Evolutionary conservation across 2,888 invertebrate species (phyloP), one percentile per base, ranked within the genome.

Genomic region (Adelognathus sp.): DNA sequence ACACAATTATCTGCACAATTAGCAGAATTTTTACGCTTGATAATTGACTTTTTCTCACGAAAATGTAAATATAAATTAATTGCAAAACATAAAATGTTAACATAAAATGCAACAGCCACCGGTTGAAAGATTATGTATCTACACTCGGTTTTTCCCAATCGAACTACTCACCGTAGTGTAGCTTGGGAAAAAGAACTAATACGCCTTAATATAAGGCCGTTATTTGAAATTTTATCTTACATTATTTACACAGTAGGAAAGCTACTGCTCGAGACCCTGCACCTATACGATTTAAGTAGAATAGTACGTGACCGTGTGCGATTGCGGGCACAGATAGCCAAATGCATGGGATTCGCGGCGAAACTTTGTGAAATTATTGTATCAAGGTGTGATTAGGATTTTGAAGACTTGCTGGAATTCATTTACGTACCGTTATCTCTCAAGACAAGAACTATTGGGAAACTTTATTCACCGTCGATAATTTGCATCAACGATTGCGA

Each of bases 131-230:
- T 50, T 50, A 24, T 50, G 24, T 21, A 1, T 41, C 36, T 44
- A 33, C 29, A n/a, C 16, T 44, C 4, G 11, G 7, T 64, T 52
- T 50, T 72, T 64, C 11, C 18, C 39, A 71, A 61, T 54, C 21
- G 21, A 61, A 41, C 61, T 52, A 71, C 39, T 18, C 6, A 27
- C 31, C 14, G 29, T 18, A 18, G 24, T 56, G 6, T 58, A 46
- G 36, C 44, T 72, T 44, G 54, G 44, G 7, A 69, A 58, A 52
- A 27, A 4, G 56, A 7, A 54, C 27, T 31, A 52, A 7, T 66
- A 29, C 61, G 33, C 44, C 61, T 71, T 58, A 71, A 66, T 77
- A 72, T 71, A 77, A 72, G 71, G 29, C 58, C 18, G 2, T 41
- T 39, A 50, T 64, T 9, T 27, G 31, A 9, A 41, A 52, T 16